phyloP scores from a whole-genome alignment of 2,888 invertebrate species.

The Hirtodrosophila duncani region DNA sequence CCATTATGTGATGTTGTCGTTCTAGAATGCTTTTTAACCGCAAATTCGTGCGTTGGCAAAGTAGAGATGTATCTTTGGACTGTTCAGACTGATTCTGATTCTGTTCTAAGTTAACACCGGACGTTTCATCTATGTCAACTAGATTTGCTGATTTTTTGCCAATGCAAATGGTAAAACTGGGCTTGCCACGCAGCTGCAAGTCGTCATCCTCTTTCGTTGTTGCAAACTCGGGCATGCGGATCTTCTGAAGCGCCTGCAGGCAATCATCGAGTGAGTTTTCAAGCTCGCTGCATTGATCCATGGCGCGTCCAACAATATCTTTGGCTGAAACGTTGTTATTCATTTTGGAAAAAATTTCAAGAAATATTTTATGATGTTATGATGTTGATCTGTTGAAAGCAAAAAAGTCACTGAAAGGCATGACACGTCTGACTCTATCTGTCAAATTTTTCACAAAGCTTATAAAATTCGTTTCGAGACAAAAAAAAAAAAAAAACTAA shows the following conservation, averaged over 20 bases:
- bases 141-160: constrained; percentile 17
- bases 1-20: constrained; percentile 20
- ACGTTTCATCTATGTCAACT: neutral
- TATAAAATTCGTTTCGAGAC: too few species aligned
- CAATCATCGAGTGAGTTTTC: constrained; percentile 13
- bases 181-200: neutral
- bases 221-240: neutral
- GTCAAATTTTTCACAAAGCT: too few species aligned
- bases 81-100: neutral
- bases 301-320: neutral
- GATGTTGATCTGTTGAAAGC: too few species aligned
- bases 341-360: too few species aligned
- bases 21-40: constrained; percentile 24
- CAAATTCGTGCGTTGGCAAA: neutral
- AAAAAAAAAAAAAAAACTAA: too few species aligned
- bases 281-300: constrained; percentile 20
- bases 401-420: too few species aligned
- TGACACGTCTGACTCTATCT: too few species aligned
- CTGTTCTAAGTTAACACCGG: constrained; percentile 4
- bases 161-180: constrained; percentile 20
- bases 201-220: neutral
- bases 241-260: constrained; percentile 10
- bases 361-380: too few species aligned
- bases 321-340: neutral
- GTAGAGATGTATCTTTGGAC: too few species aligned